Conservation (phyloP, 2,113 vertebrate species). For the Nibea coibor region DNA sequence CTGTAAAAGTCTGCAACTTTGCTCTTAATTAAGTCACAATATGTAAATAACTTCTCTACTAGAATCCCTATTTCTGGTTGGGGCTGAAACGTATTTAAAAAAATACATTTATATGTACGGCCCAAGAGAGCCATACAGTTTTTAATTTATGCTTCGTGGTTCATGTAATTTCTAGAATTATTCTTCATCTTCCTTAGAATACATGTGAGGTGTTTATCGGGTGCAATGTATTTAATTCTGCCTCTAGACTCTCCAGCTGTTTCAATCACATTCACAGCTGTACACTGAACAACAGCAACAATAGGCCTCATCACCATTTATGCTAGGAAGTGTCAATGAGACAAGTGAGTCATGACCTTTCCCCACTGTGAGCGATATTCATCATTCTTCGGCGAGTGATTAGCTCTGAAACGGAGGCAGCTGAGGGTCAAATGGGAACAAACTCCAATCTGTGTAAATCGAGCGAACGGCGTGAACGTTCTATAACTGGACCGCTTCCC, state of each 20-base stretch:
- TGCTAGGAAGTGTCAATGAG: background rate
- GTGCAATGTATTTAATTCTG: background rate
- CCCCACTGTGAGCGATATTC: background rate
- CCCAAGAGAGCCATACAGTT: too few species aligned
- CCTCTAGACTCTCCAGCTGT: background rate
- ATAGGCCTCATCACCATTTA: background rate
- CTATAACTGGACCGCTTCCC: constrained; percentile 9
- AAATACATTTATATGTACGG: background rate
- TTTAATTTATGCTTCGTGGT: background rate
- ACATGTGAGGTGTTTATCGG: too few species aligned
- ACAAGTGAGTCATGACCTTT: background rate
- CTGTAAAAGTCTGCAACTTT: too few species aligned
- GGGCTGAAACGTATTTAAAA: background rate
- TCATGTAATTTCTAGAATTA: background rate
- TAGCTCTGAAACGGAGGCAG: background rate
- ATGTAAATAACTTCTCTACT: too few species aligned
- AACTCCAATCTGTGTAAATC: background rate
- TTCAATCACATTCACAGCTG: background rate
- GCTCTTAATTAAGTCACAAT: too few species aligned
- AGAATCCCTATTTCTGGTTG: too few species aligned
- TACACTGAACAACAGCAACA: constrained; percentile 6
- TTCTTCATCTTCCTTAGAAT: background rate
- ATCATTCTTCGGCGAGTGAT: background rate
- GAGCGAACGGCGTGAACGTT: background rate
- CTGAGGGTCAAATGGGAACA: background rate